Percentiles rank a stretch among this genome's conserved stretches.
phyloP scores from a whole-genome alignment of 1,140 invertebrate genomes.

The Bombus soroeensis region DNA sequence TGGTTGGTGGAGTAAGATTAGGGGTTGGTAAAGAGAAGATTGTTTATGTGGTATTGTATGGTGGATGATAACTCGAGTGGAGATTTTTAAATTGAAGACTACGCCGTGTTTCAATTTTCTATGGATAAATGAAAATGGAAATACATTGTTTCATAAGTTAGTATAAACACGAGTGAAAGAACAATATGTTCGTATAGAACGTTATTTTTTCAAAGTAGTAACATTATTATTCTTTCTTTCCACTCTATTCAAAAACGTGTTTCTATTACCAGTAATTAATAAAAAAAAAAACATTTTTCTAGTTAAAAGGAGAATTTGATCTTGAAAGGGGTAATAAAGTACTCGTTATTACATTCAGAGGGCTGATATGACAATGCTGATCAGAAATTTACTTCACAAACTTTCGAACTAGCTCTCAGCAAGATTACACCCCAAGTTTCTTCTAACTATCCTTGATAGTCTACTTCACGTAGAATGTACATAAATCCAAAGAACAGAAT shows the following conservation, averaged over 20 bases:
- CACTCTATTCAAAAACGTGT: too few species aligned
- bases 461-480: background rate
- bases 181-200: too few species aligned
- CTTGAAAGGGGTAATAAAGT: background rate
- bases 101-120: too few species aligned
- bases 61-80: background rate
- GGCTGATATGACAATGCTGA: background rate
- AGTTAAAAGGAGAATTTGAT: background rate
- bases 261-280: too few species aligned
- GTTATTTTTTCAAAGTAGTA: too few species aligned
- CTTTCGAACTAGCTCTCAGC: background rate
- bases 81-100: background rate
- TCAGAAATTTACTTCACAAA: background rate
- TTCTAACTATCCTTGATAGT: background rate
- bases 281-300: too few species aligned
- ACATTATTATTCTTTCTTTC: too few species aligned
- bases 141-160: too few species aligned
- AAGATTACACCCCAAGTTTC: conserved; percentile 15
- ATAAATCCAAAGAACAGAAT: conserved; percentile 35
- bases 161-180: too few species aligned
- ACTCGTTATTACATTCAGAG: too few species aligned
- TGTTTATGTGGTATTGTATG: background rate
- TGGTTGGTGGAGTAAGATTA: background rate
- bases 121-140: too few species aligned
- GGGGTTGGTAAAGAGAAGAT: background rate